These are phyloP conservation scores for Ctenicera cuprea DNA, from an alignment of 2,888 invertebrate species.

Conservation along the genomic window DNA sequence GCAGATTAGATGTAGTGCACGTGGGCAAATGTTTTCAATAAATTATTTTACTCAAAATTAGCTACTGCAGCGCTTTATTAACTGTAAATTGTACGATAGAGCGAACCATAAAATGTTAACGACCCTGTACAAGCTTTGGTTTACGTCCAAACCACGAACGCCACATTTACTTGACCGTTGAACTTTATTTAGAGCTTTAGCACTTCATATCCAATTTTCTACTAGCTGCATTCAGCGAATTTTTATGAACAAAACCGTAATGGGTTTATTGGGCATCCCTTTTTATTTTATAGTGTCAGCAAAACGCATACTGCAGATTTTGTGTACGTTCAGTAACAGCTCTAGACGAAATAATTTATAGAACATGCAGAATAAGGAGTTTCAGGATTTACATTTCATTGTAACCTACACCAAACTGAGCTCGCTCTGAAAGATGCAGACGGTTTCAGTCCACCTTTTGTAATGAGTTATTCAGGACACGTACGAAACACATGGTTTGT, in stretches of 20 bases:
- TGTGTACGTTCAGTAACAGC: slow-evolving; percentile 21
- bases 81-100: slow-evolving; percentile 38
- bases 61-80: slow-evolving; percentile 31
- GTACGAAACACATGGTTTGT: slow-evolving; percentile 56
- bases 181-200: slow-evolving; percentile 37
- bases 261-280: slow-evolving; percentile 29
- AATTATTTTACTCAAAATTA: slow-evolving; percentile 25
- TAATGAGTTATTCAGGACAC: slow-evolving; percentile 53
- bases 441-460: slow-evolving; percentile 15
- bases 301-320: slow-evolving; percentile 24
- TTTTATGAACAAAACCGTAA: slow-evolving; percentile 35
- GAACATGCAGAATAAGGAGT: slow-evolving; percentile 12
- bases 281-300: slow-evolving; percentile 23
- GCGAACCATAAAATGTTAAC: slow-evolving; percentile 43
- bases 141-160: slow-evolving; percentile 42
- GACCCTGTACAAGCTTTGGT: slow-evolving; percentile 37
- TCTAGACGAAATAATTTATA: slow-evolving; percentile 18
- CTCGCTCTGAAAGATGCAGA: slow-evolving; percentile 12
- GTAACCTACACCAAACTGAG: background rate
- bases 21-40: background rate
- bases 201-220: slow-evolving; percentile 47
- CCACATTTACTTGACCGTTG: slow-evolving; percentile 42
- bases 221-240: slow-evolving; percentile 38
- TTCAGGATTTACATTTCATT: slow-evolving; percentile 24
- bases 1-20: background rate